A percentile compares a stretch with the other conserved stretches of the same genome.
Evolutionary conservation across 2,888 invertebrate species (phyloP).

Genomic region (Diplazon laetatorius): DNA sequence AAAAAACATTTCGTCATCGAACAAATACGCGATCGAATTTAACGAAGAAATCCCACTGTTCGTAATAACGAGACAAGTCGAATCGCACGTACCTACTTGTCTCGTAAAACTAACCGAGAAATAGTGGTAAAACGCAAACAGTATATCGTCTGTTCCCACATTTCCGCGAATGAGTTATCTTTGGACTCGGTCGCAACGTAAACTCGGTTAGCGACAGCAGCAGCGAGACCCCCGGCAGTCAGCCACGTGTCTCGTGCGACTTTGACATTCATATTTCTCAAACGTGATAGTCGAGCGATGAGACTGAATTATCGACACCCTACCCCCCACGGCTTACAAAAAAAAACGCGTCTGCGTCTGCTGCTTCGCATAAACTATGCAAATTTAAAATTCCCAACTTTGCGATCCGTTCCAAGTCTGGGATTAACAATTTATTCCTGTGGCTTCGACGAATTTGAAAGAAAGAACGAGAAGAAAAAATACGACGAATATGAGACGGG

Average conservation of each 20-base stretch:
- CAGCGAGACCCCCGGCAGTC: slow-evolving; percentile 8
- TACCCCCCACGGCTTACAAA: too few species aligned
- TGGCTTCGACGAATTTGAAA: background rate
- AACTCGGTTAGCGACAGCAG: slow-evolving; percentile 43
- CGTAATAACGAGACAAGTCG: background rate
- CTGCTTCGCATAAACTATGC: slow-evolving; percentile 46
- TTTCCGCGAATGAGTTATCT: slow-evolving; percentile 44
- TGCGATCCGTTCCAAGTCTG: background rate
- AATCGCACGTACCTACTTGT: background rate
- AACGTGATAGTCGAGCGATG: slow-evolving; percentile 1
- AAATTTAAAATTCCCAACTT: slow-evolving; percentile 31
- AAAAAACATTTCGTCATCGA: too few species aligned
- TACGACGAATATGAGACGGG: too few species aligned
- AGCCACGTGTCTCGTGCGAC: slow-evolving; percentile 26
- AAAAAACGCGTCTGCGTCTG: too few species aligned
- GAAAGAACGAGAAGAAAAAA: too few species aligned
- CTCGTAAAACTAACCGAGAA: background rate
- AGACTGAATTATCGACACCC: too few species aligned
- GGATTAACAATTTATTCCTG: background rate
- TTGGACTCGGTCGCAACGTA: background rate
- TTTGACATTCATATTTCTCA: slow-evolving; percentile 33
- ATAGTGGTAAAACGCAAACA: slow-evolving; percentile 10
- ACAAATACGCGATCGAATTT: too few species aligned
- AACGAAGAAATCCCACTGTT: too few species aligned
- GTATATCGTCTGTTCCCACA: slow-evolving; percentile 26